Base-by-base conservation (phyloP, 2,113 vertebrate genomes). In the Cryptotis parvus region DNA sequence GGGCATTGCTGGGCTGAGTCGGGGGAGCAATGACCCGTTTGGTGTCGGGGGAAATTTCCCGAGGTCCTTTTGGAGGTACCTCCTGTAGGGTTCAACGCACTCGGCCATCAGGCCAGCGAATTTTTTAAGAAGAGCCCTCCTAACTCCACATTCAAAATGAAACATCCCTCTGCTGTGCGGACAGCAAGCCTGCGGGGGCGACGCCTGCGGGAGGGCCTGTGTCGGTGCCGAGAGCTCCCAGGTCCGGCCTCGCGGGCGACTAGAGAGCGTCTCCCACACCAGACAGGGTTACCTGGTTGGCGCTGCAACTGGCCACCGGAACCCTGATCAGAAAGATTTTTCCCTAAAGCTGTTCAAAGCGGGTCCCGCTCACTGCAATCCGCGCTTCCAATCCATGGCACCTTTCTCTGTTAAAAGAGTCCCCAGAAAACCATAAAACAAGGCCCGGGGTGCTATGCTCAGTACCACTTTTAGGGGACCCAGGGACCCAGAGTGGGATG, bases 81-180 rank as follows among this genome's bases (percentile, higher is more conserved):
- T 90, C 84, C 37, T n/a, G 20, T 12, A 37, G n/a, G 66, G 24
- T 75, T 87, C 76, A 90, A 49, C 37, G 65, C 16, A 4, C 15
- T 92, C 11, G 15, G 52, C 74, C 76, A 41, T 70, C 35, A 70
- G n/a, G 68, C 9, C 73, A 73, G 33, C 27, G 63, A 66, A 93
- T 75, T 86, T 75, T 86, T 85, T 90, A 79, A 88, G 84, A 88
- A 77, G 33, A 92, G 76, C 35, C 80, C 87, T 49, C 69, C 78
- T 82, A 84, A 94, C 78, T 84, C n/a, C 52, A 92, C 27, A 1
- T 73, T 93, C 80, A 84, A 95, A 95, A 96, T 58, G 92, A 95
- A 96, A 92, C 14, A 29, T 41, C 68, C 52, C 55, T 89, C 10
- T 0, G 37, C 68, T 31, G n/a, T n/a, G n/a, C n/a, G n/a, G 4